Evolutionary conservation across 2,113 vertebrate genomes (phyloP).

Genomic region (Lepus timidus): DNA sequence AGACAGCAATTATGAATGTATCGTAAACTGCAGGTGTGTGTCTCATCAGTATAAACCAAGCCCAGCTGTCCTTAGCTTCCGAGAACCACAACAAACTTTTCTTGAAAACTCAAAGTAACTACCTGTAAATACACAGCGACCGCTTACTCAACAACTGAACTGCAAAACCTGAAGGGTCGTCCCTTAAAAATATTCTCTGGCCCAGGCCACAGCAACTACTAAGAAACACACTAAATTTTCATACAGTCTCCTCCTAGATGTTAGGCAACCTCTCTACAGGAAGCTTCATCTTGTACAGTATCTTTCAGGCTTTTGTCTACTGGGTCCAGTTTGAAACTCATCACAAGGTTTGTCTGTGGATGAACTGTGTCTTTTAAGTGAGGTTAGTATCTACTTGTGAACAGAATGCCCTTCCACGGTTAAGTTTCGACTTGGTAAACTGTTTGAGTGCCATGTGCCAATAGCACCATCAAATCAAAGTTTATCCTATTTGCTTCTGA

Average conservation of each 20-base stretch:
- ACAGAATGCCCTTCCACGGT: not conserved
- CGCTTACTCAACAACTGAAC: constrained; percentile 28
- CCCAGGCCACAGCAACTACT: constrained; percentile 12
- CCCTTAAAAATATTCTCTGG: constrained; percentile 21
- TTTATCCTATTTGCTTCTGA: constrained; percentile 18
- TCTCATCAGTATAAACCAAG: constrained; percentile 10
- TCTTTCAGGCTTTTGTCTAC: constrained; percentile 17
- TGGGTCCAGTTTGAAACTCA: not conserved
- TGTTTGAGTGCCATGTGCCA: not conserved
- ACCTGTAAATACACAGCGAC: constrained; percentile 34
- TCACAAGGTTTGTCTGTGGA: not conserved
- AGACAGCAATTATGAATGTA: not conserved
- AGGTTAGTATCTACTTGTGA: not conserved
- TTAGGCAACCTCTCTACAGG: not conserved
- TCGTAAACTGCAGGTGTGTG: not conserved
- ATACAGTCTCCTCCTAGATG: constrained; percentile 31
- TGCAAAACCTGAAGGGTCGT: constrained; percentile 13
- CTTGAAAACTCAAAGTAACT: constrained; percentile 13
- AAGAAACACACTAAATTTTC: not conserved
- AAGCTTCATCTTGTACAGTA: not conserved
- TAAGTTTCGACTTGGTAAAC: not conserved
- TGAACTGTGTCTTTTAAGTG: not conserved
- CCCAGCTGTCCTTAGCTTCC: not conserved
- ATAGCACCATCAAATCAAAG: constrained; percentile 30
- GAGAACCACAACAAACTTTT: not conserved